Evolutionary conservation across 2,888 invertebrate genomes (phyloP).

Genomic region (Sesia bembeciformis): DNA sequence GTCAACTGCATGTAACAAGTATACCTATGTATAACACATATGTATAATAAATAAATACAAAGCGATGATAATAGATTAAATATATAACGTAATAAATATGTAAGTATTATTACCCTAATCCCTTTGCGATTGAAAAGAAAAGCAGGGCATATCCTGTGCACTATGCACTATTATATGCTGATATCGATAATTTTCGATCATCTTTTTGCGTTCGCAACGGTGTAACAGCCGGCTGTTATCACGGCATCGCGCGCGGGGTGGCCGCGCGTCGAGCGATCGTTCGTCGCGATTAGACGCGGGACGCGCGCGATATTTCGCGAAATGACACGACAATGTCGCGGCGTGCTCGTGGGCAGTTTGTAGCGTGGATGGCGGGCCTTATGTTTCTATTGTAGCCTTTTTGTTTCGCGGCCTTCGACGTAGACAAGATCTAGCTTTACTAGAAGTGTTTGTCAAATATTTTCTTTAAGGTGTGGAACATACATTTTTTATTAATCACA

Average conservation of each 20-base stretch:
- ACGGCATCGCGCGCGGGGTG: constrained; percentile 36
- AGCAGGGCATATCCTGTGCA: too few relatives aligned
- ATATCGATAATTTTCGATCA: not conserved
- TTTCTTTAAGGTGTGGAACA: too few relatives aligned
- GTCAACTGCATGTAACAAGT: too few relatives aligned
- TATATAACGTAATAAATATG: too few relatives aligned
- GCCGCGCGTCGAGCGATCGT: constrained; percentile 40
- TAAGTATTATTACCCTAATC: too few relatives aligned
- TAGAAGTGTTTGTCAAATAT: too few relatives aligned
- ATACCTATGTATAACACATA: too few relatives aligned
- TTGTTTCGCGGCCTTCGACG: not conserved
- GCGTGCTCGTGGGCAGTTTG: constrained; percentile 42
- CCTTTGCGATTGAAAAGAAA: too few relatives aligned
- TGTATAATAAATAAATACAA: too few relatives aligned
- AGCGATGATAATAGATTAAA: too few relatives aligned
- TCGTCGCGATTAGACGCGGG: constrained; percentile 27
- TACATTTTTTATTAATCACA: too few relatives aligned
- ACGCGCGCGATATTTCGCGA: constrained; percentile 31
- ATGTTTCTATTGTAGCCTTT: not conserved
- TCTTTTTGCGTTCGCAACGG: constrained; percentile 11
- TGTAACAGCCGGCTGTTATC: constrained; percentile 26
- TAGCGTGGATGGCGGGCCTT: constrained; percentile 19
- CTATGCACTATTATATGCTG: too few relatives aligned
- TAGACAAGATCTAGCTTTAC: not conserved
- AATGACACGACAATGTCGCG: constrained; percentile 42